phyloP scores from a whole-genome alignment of 2,888 invertebrate genomes.

The Oasisia sp. region DNA sequence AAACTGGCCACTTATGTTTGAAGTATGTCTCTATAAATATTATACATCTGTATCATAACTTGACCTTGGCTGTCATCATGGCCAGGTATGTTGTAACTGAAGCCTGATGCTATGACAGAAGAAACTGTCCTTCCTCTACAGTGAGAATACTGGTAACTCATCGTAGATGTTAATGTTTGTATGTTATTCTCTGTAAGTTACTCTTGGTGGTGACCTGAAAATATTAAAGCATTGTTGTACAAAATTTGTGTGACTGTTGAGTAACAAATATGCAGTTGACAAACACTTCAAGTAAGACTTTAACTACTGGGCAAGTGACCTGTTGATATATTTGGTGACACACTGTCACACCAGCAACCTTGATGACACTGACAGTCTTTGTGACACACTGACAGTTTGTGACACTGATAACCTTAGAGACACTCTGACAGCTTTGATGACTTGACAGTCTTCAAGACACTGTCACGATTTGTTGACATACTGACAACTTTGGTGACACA shows the following conservation, averaged over 20 bases:
- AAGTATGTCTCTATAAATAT: neutral
- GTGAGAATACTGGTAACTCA: neutral
- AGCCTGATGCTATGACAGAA: neutral
- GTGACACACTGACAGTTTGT: neutral
- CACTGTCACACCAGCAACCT: neutral
- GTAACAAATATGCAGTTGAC: too few relatives aligned
- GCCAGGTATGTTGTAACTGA: neutral
- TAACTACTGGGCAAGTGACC: neutral
- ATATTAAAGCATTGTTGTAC: neutral
- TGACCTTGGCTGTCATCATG: neutral
- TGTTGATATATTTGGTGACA: neutral
- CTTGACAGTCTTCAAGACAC: neutral
- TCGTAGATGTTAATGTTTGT: neutral
- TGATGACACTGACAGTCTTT: neutral
- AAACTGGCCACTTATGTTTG: neutral
- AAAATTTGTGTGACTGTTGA: too few relatives aligned
- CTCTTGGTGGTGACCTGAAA: neutral
- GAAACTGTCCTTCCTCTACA: neutral
- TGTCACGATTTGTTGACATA: neutral
- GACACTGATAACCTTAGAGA: neutral
- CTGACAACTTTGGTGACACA: neutral
- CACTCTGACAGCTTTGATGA: neutral
- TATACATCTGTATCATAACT: neutral
- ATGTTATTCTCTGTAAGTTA: neutral
- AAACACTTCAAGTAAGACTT: neutral